Evolutionary conservation across 2,113 vertebrate genomes (phyloP), one percentile per base, ranked within the genome.

Genomic region (Pterocles orientalis): DNA sequence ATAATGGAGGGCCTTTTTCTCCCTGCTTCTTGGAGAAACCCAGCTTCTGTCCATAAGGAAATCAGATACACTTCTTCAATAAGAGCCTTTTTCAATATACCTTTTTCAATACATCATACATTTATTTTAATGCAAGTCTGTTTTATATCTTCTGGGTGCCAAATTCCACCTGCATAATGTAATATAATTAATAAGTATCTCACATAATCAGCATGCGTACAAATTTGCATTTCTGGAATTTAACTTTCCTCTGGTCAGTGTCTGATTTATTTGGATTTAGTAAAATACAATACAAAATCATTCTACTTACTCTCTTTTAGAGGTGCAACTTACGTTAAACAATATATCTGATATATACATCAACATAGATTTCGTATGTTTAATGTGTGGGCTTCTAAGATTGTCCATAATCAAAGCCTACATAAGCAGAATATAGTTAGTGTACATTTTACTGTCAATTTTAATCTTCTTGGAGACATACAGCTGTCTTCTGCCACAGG

Each of bases 401-500:
- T 25, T 0, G 1, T 41, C 8, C 28, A 18, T 61, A 39, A 82
- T 71, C 36, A 31, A 70, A 65, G 61, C 29, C 28, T 69, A 53
- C 78, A 73, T 39, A 48, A 69, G 29, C 69, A 73, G 65, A 24
- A 24, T 82, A 17, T 12, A 7, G 45, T 47, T 78, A 66, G 61
- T 43, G n/a, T 80, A 14, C 34, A 6, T n/a, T 43, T 62, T 70
- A 10, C 57, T 65, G 76, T 88, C 95, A 86, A 7, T 13, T 85
- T 61, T 39, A 61, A 87, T 96, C 75, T 56, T 82, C 78, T 90
- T 33, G 47, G 75, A 88, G 79, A 84, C 65, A 69, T 28, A 26
- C 94, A 86, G 94, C 95, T 97, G 96, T 76, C 93, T 90, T 53
- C 87, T 96, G 86, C 92, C 92, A 57, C 82, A 86, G 76, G 34